phyloP scores from a whole-genome alignment of 1,140 invertebrate species.

The Meteorus sp. region DNA sequence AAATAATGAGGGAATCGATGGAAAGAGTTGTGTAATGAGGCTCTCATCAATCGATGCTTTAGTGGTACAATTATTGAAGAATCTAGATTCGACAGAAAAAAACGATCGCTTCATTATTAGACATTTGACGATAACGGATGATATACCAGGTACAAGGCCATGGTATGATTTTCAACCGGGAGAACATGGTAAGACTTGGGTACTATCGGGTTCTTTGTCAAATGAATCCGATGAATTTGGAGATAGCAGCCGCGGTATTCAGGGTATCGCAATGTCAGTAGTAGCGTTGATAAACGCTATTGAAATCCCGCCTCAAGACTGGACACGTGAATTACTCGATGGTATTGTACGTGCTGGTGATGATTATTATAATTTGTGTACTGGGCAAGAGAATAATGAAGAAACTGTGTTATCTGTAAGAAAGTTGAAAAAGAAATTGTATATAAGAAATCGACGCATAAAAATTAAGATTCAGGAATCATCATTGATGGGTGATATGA shows the following conservation, averaged over 20 bases:
- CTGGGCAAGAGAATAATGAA: constrained; percentile 26
- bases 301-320: constrained; percentile 36
- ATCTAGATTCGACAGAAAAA: constrained; percentile 35
- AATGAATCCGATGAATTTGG: constrained; percentile 40
- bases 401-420: constrained; percentile 29
- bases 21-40: constrained; percentile 47
- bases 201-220: constrained; percentile 41
- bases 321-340: constrained; percentile 38
- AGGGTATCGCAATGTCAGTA: constrained; percentile 46
- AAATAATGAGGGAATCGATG: constrained; percentile 28
- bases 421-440: constrained; percentile 41
- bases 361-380: constrained; percentile 47
- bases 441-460: constrained; percentile 42
- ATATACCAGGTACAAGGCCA: constrained; percentile 39
- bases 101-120: constrained; percentile 49
- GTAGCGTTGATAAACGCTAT: constrained; percentile 37
- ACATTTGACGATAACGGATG: constrained; percentile 35
- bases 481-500: constrained; percentile 33
- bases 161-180: constrained; percentile 47
- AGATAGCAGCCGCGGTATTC: constrained; percentile 39
- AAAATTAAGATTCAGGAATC: constrained; percentile 42
- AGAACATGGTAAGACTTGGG: constrained; percentile 42
- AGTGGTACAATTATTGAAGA: constrained; percentile 34
- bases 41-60: constrained; percentile 36
- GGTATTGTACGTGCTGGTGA: constrained; percentile 41